phyloP scores from a whole-genome alignment of 1,140 invertebrate genomes.

The Rhopalosiphum padi region DNA sequence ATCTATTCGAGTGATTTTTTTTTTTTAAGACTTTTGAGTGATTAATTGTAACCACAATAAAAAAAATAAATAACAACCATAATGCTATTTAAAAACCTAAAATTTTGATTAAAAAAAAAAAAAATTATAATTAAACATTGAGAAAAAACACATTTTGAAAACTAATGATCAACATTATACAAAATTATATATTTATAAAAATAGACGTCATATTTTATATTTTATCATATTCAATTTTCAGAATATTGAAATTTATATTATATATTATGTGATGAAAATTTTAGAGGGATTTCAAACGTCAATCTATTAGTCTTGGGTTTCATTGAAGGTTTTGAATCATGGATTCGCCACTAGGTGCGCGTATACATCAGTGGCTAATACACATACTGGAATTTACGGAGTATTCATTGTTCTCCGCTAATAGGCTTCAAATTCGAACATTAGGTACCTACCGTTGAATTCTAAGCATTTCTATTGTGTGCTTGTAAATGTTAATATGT shows the following conservation, averaged over 20 bases:
- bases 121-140: not conserved
- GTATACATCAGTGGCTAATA: not conserved
- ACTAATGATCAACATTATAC: not conserved
- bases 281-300: not conserved
- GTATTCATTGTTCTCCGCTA: not conserved
- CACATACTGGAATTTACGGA: not conserved
- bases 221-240: not conserved
- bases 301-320: not conserved
- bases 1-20: not conserved
- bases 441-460: not conserved
- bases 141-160: not conserved
- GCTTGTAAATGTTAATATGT: not conserved
- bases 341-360: not conserved
- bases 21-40: not conserved
- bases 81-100: not conserved
- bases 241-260: not conserved
- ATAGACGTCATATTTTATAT: not conserved
- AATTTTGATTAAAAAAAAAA: not conserved
- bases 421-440: constrained; percentile 2
- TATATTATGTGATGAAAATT: not conserved
- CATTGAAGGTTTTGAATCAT: not conserved
- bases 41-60: not conserved
- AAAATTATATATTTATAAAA: not conserved
- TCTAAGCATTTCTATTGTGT: not conserved
- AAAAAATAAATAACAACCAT: not conserved